phyloP scores from a whole-genome alignment of 2,888 invertebrate species.

The Cremastobaeus sp. region DNA sequence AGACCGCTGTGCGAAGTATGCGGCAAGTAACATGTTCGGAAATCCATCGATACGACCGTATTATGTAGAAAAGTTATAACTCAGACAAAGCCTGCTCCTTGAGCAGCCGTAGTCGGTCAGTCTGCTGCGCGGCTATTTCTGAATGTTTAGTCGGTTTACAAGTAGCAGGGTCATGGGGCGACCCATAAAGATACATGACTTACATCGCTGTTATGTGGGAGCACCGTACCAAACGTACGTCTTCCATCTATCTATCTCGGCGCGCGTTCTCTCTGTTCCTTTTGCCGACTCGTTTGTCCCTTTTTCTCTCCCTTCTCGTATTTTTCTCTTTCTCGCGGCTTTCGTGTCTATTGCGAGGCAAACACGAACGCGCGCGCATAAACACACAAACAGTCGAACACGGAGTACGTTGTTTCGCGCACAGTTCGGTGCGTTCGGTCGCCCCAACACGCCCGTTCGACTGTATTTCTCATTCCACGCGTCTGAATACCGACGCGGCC shows the following conservation, averaged over 20 bases:
- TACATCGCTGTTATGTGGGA: constrained; percentile 75
- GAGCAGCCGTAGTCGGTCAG: constrained; percentile 58
- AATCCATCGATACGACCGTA: constrained; percentile 66
- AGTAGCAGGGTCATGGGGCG: constrained; percentile 76
- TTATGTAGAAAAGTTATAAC: constrained; percentile 67
- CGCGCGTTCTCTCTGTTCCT: constrained; percentile 29
- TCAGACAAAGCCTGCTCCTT: constrained; percentile 59
- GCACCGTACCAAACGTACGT: constrained; percentile 70
- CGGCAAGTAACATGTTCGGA: constrained; percentile 54
- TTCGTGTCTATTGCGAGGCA: constrained; percentile 44
- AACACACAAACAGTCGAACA: constrained; percentile 41
- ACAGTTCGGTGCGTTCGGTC: constrained; percentile 51
- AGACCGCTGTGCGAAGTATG: constrained; percentile 37
- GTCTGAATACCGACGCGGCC: constrained; percentile 62
- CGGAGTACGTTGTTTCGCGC: constrained; percentile 56
- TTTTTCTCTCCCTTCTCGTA: constrained; percentile 44
- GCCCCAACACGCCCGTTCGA: constrained; percentile 52
- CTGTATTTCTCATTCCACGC: constrained; percentile 62
- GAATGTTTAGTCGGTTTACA: constrained; percentile 77
- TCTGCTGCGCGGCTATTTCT: constrained; percentile 71
- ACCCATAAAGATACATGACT: constrained; percentile 77
- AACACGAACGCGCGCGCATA: constrained; percentile 37
- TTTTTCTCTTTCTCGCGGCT: constrained; percentile 50
- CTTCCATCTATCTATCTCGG: constrained; percentile 73
- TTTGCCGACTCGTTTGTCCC: constrained; percentile 33